Conservation (phyloP, 2,888 invertebrate species). For the Caenorhabditis wallacei region DNA sequence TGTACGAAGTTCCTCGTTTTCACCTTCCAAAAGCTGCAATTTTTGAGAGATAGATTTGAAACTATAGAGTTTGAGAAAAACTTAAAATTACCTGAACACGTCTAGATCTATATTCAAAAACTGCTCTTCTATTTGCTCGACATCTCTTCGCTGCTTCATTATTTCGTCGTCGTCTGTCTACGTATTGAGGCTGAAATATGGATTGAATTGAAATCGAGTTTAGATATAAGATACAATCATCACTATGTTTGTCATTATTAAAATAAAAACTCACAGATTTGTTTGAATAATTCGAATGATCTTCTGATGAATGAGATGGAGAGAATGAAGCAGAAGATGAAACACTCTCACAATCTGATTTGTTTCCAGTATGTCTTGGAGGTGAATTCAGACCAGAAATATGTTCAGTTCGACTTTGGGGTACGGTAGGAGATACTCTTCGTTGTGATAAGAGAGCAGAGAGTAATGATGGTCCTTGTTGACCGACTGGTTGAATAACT, state of each 20-base stretch:
- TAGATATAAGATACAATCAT: too few species aligned
- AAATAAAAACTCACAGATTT: constrained; percentile 63
- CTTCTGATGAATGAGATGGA: constrained; percentile 73
- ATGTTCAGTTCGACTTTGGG: constrained; percentile 80
- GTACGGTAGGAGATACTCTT: constrained; percentile 79
- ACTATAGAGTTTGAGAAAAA: neutral
- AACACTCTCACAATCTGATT: constrained; percentile 72
- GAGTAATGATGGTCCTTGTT: constrained; percentile 63
- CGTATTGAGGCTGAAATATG: constrained; percentile 80
- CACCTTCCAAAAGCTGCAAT: constrained; percentile 83
- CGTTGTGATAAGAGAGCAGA: constrained; percentile 67
- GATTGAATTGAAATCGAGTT: neutral
- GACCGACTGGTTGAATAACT: constrained; percentile 27
- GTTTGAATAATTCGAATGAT: constrained; percentile 63
- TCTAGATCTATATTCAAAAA: constrained; percentile 83
- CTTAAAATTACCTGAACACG: constrained; percentile 76
- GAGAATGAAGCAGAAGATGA: constrained; percentile 73
- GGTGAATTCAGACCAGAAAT: constrained; percentile 75
- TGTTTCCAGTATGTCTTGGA: constrained; percentile 68
- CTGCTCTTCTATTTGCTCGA: constrained; percentile 84
- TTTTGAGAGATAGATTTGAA: neutral
- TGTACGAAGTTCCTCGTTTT: constrained; percentile 84
- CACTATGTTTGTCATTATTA: too few species aligned
- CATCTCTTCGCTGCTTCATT: constrained; percentile 85
- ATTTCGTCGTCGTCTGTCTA: constrained; percentile 84